Evolutionary conservation across 2,113 vertebrate genomes (phyloP), one percentile per base, ranked within the genome.

Genomic region (Gallinago jamesoni): DNA sequence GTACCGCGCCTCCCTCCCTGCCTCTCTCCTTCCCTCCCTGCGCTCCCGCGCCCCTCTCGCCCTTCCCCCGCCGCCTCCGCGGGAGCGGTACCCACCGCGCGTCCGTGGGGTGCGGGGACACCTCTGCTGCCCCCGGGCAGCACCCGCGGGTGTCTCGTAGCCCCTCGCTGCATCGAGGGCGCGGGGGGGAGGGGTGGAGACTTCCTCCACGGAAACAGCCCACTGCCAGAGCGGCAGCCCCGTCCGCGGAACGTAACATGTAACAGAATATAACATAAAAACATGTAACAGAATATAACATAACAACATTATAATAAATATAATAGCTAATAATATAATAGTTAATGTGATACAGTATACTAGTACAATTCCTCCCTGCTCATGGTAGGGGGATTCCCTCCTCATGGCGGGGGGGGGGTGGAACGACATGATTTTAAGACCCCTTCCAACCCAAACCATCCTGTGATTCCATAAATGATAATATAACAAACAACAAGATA

Each of bases 191-290:
- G 10, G 31, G 2, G 16, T 10, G 10, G 37, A 60, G 62, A 30
- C 23, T 7, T 31, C 15, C 47, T 9, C 31, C 68, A 9, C 10
- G 15, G 63, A 3, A 14, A 8, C 5, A 4, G 60, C 22, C 22
- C 23, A 0, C 59, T 7, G 68, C 23, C 35, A 6, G 48, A 48
- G 69, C 55, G 55, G 59, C 59, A 56, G 80, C 70, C 25, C 35
- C 14, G 6, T 5, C 35, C 14, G 6, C 4, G 3, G 3, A 9
- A 14, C 33, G 1, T 7, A 12, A 3, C 10, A 6, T 7, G 39
- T 43, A 31, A 43, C 12, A 66, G 39, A 22, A 22, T 66, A 23
- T 9, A 33, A 25, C 43, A 4, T 22, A n/a, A 43, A 22, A 35
- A 35, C 23, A 17, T 35, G 39, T 43, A 31, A 43, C 12, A 66